Evolutionary conservation across 2,888 invertebrate genomes (phyloP).

Genomic region (Apoderus coryli): DNA sequence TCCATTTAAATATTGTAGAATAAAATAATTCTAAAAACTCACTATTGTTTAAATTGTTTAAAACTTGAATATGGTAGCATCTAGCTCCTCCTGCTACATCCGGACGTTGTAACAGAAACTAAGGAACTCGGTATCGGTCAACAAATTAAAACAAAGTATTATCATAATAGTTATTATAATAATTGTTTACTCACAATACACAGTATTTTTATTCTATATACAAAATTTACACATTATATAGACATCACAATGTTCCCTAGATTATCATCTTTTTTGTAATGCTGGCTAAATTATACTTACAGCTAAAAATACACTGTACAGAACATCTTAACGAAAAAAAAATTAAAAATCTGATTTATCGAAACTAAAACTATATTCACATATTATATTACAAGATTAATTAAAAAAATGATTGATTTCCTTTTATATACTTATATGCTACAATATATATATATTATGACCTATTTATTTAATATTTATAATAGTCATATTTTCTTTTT

Average conservation of each 20-base stretch:
- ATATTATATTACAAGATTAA: conserved; percentile 34
- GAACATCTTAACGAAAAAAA: conserved; percentile 30
- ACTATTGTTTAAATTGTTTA: too few relatives aligned
- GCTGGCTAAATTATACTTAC: conserved; percentile 32
- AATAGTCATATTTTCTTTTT: conserved; percentile 31
- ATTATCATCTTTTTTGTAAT: conserved; percentile 31
- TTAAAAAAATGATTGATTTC: conserved; percentile 33
- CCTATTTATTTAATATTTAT: conserved; percentile 28
- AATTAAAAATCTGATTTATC: conserved; percentile 29
- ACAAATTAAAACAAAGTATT: conserved; percentile 7
- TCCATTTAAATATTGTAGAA: too few relatives aligned
- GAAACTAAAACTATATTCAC: conserved; percentile 32
- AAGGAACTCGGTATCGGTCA: too few relatives aligned
- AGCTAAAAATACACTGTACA: conserved; percentile 36
- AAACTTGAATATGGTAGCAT: too few relatives aligned
- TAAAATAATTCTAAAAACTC: too few relatives aligned
- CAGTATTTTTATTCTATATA: conserved; percentile 35
- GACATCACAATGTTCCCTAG: conserved; percentile 38
- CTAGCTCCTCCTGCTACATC: too few relatives aligned
- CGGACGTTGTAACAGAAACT: too few relatives aligned
- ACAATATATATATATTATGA: conserved; percentile 33
- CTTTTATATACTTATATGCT: conserved; percentile 28
- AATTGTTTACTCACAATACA: conserved; percentile 37
- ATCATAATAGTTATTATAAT: conserved; percentile 35
- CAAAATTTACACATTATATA: conserved; percentile 38